These are phyloP conservation scores for Ligdia adustata DNA, from an alignment of 2,888 invertebrate species.

Conservation along the genomic window DNA sequence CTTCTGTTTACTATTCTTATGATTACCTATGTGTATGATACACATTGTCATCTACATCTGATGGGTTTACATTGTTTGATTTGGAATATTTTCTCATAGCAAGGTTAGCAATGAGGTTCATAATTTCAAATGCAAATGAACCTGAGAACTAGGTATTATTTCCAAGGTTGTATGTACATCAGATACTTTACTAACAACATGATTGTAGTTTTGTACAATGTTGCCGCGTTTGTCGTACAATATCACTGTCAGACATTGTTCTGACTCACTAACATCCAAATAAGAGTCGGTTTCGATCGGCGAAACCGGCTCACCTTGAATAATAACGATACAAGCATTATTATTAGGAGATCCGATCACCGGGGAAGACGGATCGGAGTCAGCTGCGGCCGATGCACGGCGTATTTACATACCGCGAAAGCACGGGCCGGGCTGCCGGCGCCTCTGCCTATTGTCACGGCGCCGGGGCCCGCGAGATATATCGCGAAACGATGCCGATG, in stretches of 20 bases:
- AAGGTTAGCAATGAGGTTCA: slow-evolving; percentile 9
- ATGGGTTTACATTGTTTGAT: slow-evolving; percentile 5
- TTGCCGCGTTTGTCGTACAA: too few species aligned
- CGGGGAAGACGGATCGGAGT: slow-evolving; percentile 38
- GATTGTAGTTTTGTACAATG: too few species aligned
- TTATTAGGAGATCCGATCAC: slow-evolving; percentile 31
- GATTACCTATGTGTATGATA: too few species aligned
- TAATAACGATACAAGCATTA: slow-evolving; percentile 27
- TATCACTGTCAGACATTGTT: slow-evolving; percentile 30
- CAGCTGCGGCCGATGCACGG: slow-evolving; percentile 43
- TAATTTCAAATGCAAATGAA: too few species aligned
- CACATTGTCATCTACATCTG: too few species aligned
- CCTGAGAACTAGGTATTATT: too few species aligned
- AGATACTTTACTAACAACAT: too few species aligned
- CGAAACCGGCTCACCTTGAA: slow-evolving; percentile 42
- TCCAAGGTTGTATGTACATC: too few species aligned
- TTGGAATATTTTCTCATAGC: slow-evolving; percentile 8
- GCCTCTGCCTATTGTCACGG: slow-evolving; percentile 42
- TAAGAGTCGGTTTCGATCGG: slow-evolving; percentile 37
- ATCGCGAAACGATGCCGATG: slow-evolving; percentile 64
- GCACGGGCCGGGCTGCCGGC: slow-evolving; percentile 9
- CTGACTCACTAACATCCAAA: slow-evolving; percentile 40
- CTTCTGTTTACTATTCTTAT: too few species aligned
- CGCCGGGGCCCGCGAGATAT: slow-evolving; percentile 49
- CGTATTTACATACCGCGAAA: slow-evolving; percentile 43